Evolutionary conservation across 1,140 invertebrate species (phyloP).

Genomic region (Euwallacea similis): DNA sequence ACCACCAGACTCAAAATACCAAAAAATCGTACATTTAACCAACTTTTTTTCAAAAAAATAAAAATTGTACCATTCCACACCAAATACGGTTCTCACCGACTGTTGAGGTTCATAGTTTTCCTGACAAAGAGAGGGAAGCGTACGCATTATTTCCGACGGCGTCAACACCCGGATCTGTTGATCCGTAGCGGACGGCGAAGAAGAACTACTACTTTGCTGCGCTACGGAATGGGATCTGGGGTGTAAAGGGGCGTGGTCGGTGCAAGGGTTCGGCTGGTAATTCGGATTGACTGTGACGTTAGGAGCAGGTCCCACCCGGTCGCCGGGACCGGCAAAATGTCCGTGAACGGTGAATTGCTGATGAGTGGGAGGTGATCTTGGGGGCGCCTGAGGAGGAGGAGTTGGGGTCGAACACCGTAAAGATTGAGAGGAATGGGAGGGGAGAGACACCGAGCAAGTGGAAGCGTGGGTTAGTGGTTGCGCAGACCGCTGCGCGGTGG

Average conservation of each 20-base stretch:
- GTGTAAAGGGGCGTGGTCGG: conserved; percentile 23
- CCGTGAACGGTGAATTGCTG: conserved; percentile 54
- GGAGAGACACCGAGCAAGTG: conserved; percentile 51
- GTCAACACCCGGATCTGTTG: conserved; percentile 83
- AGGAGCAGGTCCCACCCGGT: conserved; percentile 55
- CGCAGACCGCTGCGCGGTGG: conserved; percentile 44
- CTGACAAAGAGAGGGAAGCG: conserved; percentile 75
- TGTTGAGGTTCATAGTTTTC: conserved; percentile 66
- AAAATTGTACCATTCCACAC: conserved; percentile 44
- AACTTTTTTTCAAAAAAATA: conserved; percentile 31
- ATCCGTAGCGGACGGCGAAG: conserved; percentile 57
- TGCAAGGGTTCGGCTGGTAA: conserved; percentile 45
- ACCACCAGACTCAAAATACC: not conserved
- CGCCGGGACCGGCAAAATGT: conserved; percentile 51
- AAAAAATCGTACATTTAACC: conserved; percentile 12
- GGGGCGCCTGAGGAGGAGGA: conserved; percentile 25
- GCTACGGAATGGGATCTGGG: conserved; percentile 16
- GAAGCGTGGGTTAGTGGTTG: conserved; percentile 50
- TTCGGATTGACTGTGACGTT: conserved; percentile 64
- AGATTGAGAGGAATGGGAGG: not conserved
- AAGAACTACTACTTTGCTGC: conserved; percentile 26
- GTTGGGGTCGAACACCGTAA: not conserved
- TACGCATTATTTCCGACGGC: conserved; percentile 84
- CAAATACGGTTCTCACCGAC: conserved; percentile 60
- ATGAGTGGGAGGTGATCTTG: conserved; percentile 35